Evolutionary conservation across 2,888 invertebrate species (phyloP).

Genomic region (Diploptera punctata): DNA sequence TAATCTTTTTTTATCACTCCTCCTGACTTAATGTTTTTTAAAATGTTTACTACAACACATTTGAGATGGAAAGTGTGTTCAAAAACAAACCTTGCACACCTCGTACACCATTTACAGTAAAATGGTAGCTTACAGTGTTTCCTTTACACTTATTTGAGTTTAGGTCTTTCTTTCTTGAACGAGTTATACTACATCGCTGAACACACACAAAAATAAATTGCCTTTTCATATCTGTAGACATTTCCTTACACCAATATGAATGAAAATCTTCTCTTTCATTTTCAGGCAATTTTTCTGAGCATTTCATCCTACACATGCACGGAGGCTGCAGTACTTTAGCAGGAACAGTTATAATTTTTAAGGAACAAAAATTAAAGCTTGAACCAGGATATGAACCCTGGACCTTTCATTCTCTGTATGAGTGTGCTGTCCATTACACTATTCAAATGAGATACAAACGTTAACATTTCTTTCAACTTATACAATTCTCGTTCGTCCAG

Average conservation of each 20-base stretch:
- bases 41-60: neutral
- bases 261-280: slow-evolving; percentile 1
- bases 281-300: slow-evolving; percentile 21
- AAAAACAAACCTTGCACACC: neutral
- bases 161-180: slow-evolving; percentile 1
- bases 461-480: too few species aligned
- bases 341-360: too few species aligned
- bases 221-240: slow-evolving; percentile 2
- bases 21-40: neutral
- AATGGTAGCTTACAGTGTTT: neutral
- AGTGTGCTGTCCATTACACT: too few species aligned
- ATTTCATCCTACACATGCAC: slow-evolving; percentile 14
- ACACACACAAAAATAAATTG: slow-evolving; percentile 14
- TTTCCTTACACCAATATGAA: slow-evolving; percentile 16
- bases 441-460: too few species aligned
- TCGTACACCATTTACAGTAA: neutral
- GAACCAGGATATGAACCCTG: too few species aligned
- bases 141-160: slow-evolving; percentile 1
- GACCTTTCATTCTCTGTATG: too few species aligned
- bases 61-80: neutral
- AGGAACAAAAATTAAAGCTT: too few species aligned
- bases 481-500: too few species aligned
- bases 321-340: slow-evolving; percentile 1
- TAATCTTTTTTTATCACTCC: neutral
- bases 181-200: neutral